A percentile compares a stretch with the other conserved stretches of the same genome.
Evolutionary conservation across 2,797 vertebrate genomes (phyloP).

Genomic region (Telmatherina bonti): DNA sequence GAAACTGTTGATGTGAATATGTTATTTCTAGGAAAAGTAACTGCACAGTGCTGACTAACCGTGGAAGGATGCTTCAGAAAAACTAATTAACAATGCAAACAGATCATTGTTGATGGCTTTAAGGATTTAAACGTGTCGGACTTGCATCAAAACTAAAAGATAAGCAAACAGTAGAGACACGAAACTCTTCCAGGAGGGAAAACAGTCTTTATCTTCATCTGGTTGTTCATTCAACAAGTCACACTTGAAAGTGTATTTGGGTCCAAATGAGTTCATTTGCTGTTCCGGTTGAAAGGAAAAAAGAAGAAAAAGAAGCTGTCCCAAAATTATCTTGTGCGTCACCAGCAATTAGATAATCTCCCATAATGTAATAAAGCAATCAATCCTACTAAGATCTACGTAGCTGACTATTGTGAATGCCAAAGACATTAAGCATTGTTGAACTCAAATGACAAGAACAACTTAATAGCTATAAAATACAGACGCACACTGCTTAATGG

Average conservation of each 20-base stretch:
- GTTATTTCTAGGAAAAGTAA: background rate
- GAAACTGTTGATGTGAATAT: background rate
- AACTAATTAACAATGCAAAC: background rate
- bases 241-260: background rate
- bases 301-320: too few species aligned
- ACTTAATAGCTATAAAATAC: constrained; percentile 20
- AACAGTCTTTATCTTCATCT: constrained; percentile 3
- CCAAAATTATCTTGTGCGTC: constrained; percentile 39
- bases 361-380: constrained; percentile 44
- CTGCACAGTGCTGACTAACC: background rate
- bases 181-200: constrained; percentile 5
- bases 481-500: background rate
- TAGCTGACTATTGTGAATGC: constrained; percentile 20
- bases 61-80: background rate
- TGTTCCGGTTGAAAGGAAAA: constrained; percentile 10
- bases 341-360: constrained; percentile 38
- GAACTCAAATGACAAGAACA: constrained; percentile 28
- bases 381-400: constrained; percentile 21
- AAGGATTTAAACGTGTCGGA: background rate
- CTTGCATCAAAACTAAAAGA: background rate
- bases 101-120: background rate
- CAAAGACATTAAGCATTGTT: constrained; percentile 34
- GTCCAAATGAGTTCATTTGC: background rate
- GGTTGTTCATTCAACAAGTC: background rate
- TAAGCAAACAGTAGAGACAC: background rate